A percentile compares a stretch with the other conserved stretches of the same genome.
phyloP scores from a whole-genome alignment of 1,140 invertebrate genomes.

The Druon quercuslanigerum region DNA sequence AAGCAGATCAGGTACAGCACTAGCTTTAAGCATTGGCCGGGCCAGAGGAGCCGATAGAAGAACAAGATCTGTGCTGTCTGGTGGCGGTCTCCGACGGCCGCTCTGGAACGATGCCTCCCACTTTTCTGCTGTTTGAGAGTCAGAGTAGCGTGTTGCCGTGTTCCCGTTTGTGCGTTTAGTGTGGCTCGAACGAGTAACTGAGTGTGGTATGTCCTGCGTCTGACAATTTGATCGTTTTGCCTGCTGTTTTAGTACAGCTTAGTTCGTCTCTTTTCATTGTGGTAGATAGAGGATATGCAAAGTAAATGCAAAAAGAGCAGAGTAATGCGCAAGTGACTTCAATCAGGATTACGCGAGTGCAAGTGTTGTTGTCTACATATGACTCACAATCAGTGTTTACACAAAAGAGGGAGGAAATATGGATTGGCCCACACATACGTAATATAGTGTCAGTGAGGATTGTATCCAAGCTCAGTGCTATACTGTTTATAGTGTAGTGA shows the following conservation, averaged over 20 bases:
- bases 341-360: background rate
- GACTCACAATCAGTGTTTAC: background rate
- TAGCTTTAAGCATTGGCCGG: too few relatives aligned
- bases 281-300: too few relatives aligned
- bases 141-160: constrained; percentile 48
- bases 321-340: too few relatives aligned
- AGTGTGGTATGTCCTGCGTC: constrained; percentile 35
- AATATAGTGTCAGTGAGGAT: constrained; percentile 47
- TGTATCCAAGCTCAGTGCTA: constrained; percentile 35
- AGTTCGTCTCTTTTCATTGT: too few relatives aligned
- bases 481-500: constrained; percentile 36
- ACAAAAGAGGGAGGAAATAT: constrained; percentile 35
- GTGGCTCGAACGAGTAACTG: constrained; percentile 61
- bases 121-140: constrained; percentile 34
- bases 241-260: too few relatives aligned
- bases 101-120: constrained; percentile 25
- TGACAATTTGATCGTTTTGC: constrained; percentile 8
- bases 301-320: too few relatives aligned
- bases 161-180: constrained; percentile 56
- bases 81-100: constrained; percentile 37
- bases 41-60: constrained; percentile 1
- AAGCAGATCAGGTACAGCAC: too few relatives aligned
- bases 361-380: background rate
- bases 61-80: constrained; percentile 31
- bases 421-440: constrained; percentile 45